A percentile compares a stretch with the other conserved stretches of the same genome.
phyloP scores from a whole-genome alignment of 2,888 invertebrate species.

The Himalopsyche kuldschensis region DNA sequence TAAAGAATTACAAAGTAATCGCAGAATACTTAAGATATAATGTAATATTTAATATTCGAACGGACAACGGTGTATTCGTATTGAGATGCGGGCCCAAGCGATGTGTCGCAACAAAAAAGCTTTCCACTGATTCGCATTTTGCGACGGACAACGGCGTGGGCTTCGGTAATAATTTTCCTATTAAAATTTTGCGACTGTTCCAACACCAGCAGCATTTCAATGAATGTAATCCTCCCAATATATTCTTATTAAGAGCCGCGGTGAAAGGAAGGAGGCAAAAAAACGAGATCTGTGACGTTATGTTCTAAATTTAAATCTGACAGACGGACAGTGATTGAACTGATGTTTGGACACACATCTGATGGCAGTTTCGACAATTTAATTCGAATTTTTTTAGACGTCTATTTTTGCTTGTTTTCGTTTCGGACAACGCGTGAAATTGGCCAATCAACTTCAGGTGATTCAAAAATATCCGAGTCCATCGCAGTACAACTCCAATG shows the following conservation, averaged over 20 bases:
- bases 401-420: background rate
- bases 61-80: background rate
- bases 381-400: background rate
- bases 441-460: background rate
- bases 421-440: background rate
- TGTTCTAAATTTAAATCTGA: background rate
- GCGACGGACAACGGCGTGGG: background rate
- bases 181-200: background rate
- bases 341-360: background rate
- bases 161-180: background rate
- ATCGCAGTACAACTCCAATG: too few relatives aligned
- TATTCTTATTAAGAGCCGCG: background rate
- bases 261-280: background rate
- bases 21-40: too few relatives aligned
- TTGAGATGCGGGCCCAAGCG: background rate
- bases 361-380: background rate
- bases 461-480: background rate
- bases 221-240: background rate
- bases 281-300: background rate
- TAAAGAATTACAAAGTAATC: too few relatives aligned
- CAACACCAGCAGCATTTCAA: background rate
- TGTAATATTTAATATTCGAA: background rate
- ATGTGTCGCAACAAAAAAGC: background rate
- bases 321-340: slow-evolving; percentile 1
- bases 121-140: background rate